A percentile compares a stretch with the other conserved stretches of the same genome.
These are phyloP conservation scores for Resseliella maxima DNA, from an alignment of 2,888 invertebrate genomes.

Conservation along the genomic window DNA sequence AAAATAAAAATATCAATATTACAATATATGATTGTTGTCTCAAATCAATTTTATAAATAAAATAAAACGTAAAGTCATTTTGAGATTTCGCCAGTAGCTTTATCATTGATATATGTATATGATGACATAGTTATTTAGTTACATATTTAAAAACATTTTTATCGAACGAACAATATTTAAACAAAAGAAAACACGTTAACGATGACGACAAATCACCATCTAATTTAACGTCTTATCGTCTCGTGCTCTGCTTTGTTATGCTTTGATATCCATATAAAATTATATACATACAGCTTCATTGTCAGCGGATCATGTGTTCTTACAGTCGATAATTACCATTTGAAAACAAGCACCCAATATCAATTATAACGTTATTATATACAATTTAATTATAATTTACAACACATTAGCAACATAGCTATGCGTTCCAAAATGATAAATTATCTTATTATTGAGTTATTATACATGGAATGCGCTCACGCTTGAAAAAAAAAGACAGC, in stretches of 20 bases:
- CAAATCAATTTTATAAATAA: background rate
- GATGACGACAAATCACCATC: background rate
- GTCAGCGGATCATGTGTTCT: background rate
- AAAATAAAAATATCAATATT: background rate
- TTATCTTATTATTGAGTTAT: constrained; percentile 42
- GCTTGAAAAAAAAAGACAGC: background rate
- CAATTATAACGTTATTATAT: constrained; percentile 42
- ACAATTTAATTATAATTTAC: constrained; percentile 52
- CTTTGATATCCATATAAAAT: background rate
- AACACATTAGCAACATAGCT: constrained; percentile 43
- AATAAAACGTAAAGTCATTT: background rate
- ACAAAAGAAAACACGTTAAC: background rate
- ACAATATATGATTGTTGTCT: too few relatives aligned
- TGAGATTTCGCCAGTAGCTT: background rate
- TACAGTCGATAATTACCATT: constrained; percentile 4
- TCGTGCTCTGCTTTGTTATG: background rate
- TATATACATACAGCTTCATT: background rate
- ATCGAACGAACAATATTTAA: background rate
- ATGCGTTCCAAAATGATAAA: constrained; percentile 42
- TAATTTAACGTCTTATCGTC: constrained; percentile 12
- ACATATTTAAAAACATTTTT: background rate
- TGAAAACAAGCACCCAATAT: constrained; percentile 13
- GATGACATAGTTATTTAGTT: background rate
- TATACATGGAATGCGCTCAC: background rate
- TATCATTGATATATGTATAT: background rate